Evolutionary conservation across 2,113 vertebrate species (phyloP).

Genomic region (Neolamprologus falcicula): DNA sequence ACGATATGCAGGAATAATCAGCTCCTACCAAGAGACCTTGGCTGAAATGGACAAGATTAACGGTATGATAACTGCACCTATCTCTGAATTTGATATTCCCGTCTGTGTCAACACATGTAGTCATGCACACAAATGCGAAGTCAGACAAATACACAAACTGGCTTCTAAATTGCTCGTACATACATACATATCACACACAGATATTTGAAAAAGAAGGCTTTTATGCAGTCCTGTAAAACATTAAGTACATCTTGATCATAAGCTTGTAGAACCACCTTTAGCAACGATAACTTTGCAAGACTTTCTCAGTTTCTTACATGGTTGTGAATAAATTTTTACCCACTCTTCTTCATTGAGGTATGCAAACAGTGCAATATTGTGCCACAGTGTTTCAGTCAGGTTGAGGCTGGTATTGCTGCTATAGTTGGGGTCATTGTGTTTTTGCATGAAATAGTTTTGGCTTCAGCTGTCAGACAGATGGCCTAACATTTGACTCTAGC

Average conservation of each 20-base stretch:
- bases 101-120: not conserved
- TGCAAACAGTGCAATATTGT: not conserved
- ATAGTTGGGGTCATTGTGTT: not conserved
- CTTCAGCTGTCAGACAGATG: not conserved
- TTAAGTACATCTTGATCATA: not conserved
- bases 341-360: not conserved
- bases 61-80: constrained; percentile 62
- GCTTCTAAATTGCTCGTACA: not conserved
- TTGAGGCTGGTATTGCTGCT: not conserved
- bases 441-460: not conserved
- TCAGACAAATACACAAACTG: not conserved
- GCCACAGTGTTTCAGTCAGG: not conserved
- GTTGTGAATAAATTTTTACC: not conserved
- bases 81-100: not conserved
- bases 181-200: not conserved
- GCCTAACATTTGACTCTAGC: not conserved
- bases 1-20: constrained; percentile 87
- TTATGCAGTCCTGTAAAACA: not conserved
- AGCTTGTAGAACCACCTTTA: not conserved
- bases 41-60: constrained; percentile 86
- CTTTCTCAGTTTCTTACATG: not conserved
- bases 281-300: not conserved
- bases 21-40: constrained; percentile 86
- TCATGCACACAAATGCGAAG: not conserved
- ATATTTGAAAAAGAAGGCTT: not conserved